These are phyloP conservation scores for Pelodytes ibericus DNA, from an alignment of 2,797 vertebrate species.

Conservation along the genomic window DNA sequence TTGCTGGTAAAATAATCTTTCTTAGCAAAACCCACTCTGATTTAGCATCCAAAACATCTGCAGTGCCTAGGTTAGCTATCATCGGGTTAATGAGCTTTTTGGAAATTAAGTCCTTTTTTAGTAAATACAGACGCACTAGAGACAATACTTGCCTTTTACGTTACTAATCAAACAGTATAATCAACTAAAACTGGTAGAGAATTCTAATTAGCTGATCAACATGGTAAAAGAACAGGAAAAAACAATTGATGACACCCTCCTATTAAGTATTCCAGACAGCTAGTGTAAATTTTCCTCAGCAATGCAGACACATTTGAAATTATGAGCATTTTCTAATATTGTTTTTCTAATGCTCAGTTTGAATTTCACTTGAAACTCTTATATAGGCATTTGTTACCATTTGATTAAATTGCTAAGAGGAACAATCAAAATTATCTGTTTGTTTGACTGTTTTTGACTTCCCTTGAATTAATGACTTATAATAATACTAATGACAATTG, in stretches of 20 bases:
- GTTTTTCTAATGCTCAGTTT: not conserved
- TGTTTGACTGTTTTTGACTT: not conserved
- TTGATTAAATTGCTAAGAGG: not conserved
- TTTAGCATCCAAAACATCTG: too few relatives aligned
- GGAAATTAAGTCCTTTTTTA: too few relatives aligned
- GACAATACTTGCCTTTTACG: constrained; percentile 27
- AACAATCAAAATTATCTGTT: not conserved
- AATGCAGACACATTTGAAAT: constrained; percentile 2
- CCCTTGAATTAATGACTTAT: not conserved
- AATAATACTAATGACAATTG: too few relatives aligned
- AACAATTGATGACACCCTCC: constrained; percentile 15
- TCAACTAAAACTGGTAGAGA: constrained; percentile 25
- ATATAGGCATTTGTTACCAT: not conserved
- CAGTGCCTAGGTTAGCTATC: too few relatives aligned
- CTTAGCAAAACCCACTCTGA: too few relatives aligned
- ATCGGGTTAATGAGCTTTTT: too few relatives aligned
- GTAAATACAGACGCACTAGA: constrained; percentile 15
- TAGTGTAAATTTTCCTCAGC: not conserved
- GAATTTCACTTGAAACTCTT: constrained; percentile 1
- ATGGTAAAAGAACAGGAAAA: constrained; percentile 18
- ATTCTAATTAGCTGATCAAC: constrained; percentile 47
- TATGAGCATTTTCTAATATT: constrained; percentile 1
- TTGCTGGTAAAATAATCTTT: too few relatives aligned
- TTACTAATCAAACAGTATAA: constrained; percentile 48
- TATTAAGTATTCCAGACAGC: constrained; percentile 38